These are phyloP conservation scores for Nyctibius bracteatus DNA, from an alignment of 2,113 vertebrate genomes.

Conservation along the genomic window DNA sequence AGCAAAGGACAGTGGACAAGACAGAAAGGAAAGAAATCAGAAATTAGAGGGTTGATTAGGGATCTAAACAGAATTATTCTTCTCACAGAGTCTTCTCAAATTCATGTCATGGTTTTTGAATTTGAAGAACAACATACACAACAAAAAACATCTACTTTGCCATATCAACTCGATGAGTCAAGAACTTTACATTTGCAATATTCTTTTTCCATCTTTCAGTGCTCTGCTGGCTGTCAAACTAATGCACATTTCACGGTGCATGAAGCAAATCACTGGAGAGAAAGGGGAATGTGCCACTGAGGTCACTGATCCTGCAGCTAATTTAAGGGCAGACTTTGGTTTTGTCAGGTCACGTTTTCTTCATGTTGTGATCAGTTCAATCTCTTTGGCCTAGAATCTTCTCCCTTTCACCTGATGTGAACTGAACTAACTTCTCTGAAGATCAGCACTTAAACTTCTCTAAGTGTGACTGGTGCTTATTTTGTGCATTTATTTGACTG, in stretches of 20 bases:
- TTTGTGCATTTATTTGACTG: background rate
- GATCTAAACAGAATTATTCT: background rate
- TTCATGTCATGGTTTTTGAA: accelerated
- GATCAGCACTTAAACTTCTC: background rate
- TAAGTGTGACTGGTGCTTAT: background rate
- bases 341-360: conserved; percentile 45
- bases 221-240: conserved; percentile 25
- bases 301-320: background rate
- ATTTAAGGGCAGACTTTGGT: background rate
- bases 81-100: background rate
- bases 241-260: conserved; percentile 12
- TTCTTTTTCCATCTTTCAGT: background rate
- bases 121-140: background rate
- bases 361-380: background rate
- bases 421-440: background rate
- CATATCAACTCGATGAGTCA: background rate
- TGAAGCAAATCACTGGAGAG: conserved; percentile 11
- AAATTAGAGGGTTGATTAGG: background rate
- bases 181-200: background rate
- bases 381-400: background rate
- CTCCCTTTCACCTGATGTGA: background rate
- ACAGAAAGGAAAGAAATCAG: background rate
- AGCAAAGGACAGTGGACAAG: background rate
- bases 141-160: background rate
- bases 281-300: background rate